Base-by-base conservation (phyloP, 2,113 vertebrate species). In the Electrona antarctica region DNA sequence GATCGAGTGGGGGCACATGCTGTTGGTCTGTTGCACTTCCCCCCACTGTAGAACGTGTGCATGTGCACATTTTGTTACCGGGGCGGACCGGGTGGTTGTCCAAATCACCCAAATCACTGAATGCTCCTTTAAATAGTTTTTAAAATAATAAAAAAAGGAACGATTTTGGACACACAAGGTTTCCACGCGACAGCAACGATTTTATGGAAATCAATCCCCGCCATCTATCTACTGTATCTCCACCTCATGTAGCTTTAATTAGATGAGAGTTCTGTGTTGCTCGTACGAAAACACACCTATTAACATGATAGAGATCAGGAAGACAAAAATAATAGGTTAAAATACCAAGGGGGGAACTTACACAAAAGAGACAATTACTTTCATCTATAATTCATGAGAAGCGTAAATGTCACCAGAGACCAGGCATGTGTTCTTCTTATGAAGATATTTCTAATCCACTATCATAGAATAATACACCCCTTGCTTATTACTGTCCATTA, bases 311-410 rank as follows among this genome's bases (percentile, higher is more conserved):
- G 58, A 71, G 33, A 71, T 81, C 12, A 15, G 47, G 62, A 66
- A 77, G 64, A 73, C 21, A 66, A 49, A 51, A 59, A 51, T 46
- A 45, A 71, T 59, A 57, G 57, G 73, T 86, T 77, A 71, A 82
- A 73, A 87, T 74, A 76, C 78, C 79, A 78, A 33, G 68, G 64
- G 68, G 64, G 82, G 79, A 83, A 90, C 89, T 84, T 88, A 84
- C 90, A 77, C 55, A 78, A 74, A 90, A 71, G 60, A 86, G 76
- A 81, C 65, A 79, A 81, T 76, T 60, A 73, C 74, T 60, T 78
- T 75, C n/a, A 85, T 88, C 55, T 78, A 77, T 79, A 79, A 83
- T 85, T 77, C 64, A 87, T 74, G 69, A 73, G 62, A 67, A 50
- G 41, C 76, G 76, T 63, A 74, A 76, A 69, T 77, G 60, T 56